Evolutionary conservation across 2,797 vertebrate species (phyloP).

Genomic region (Austrolebias charrua): DNA sequence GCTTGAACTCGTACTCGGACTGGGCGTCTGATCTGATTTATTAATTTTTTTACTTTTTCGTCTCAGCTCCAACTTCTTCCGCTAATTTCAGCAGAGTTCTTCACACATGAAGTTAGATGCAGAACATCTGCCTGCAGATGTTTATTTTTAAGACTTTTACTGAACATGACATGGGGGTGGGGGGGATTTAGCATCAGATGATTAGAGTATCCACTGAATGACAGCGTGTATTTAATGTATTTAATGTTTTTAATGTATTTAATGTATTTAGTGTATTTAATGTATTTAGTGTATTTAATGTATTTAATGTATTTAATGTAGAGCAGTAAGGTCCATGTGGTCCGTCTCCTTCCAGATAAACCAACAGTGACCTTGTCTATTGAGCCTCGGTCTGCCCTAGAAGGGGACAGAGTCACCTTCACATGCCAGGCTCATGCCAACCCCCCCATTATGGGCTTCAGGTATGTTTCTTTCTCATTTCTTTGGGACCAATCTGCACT

Average conservation of each 20-base stretch:
- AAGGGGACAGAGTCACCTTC: constrained; percentile 90
- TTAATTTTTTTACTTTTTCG: too few species aligned
- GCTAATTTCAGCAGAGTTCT: too few species aligned
- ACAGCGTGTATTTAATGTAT: constrained; percentile 15
- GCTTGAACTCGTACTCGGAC: too few species aligned
- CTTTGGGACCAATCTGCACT: neutral
- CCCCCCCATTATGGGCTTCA: constrained; percentile 92
- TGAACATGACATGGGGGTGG: constrained; percentile 29
- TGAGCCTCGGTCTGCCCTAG: constrained; percentile 92
- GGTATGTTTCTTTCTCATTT: constrained; percentile 70
- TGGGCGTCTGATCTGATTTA: too few species aligned
- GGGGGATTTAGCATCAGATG: constrained; percentile 37
- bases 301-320: neutral
- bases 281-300: too few species aligned
- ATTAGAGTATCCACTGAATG: constrained; percentile 24
- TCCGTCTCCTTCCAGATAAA: constrained; percentile 78
- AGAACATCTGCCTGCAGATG: constrained; percentile 23
- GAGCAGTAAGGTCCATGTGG: constrained; percentile 6
- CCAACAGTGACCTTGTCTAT: constrained; percentile 93
- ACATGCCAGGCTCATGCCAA: constrained; percentile 94
- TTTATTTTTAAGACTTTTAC: constrained; percentile 17
- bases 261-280: too few species aligned
- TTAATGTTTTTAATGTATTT: too few species aligned
- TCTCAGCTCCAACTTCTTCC: too few species aligned
- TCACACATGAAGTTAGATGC: constrained; percentile 6